Conservation (phyloP, 2,113 vertebrate species). For the Plotosus lineatus region DNA sequence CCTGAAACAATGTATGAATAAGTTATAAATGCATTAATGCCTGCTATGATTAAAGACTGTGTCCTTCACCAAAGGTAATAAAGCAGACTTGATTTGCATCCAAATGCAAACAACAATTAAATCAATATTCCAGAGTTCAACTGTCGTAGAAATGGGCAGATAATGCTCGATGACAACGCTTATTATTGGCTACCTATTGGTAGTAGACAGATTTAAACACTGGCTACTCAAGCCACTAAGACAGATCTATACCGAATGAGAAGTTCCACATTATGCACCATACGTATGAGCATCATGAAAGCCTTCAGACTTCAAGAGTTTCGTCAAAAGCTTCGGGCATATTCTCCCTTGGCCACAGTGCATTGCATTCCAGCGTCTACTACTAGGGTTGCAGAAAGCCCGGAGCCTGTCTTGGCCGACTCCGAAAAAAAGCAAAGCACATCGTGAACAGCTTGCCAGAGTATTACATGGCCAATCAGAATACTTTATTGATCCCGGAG, state of each 20-base stretch:
- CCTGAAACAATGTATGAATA: conserved; percentile 13
- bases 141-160: background rate
- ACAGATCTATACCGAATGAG: background rate
- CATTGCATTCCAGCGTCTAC: too few relatives aligned
- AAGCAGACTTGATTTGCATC: conserved; percentile 7
- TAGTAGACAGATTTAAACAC: background rate
- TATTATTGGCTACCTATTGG: too few relatives aligned
- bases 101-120: background rate
- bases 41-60: conserved; percentile 11
- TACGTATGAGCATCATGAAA: background rate
- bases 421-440: too few relatives aligned
- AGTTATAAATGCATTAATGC: conserved; percentile 21
- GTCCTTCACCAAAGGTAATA: background rate
- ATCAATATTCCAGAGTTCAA: background rate
- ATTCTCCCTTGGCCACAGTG: background rate
- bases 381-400: too few relatives aligned
- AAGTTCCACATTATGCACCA: background rate
- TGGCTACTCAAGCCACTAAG: background rate
- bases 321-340: background rate
- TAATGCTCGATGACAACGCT: background rate
- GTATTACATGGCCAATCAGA: too few relatives aligned
- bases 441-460: too few relatives aligned
- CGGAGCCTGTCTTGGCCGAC: too few relatives aligned
- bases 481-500: too few relatives aligned
- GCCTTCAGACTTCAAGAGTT: background rate